phyloP scores from a whole-genome alignment of 2,888 invertebrate species.

The Calliopum simillimum region DNA sequence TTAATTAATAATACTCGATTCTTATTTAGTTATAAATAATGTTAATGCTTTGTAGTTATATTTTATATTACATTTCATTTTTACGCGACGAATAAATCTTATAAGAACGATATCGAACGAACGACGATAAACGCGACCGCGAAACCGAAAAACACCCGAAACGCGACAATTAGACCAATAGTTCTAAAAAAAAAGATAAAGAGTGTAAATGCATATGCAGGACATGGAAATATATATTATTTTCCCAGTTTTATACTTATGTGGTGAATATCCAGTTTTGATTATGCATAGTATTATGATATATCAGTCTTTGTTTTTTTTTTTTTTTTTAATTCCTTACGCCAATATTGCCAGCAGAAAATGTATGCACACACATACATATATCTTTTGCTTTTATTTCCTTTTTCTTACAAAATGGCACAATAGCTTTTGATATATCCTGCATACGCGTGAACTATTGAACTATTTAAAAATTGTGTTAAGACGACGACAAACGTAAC shows the following conservation, averaged over 20 bases:
- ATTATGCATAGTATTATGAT: conserved; percentile 1
- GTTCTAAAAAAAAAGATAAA: conserved; percentile 31
- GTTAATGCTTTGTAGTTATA: conserved; percentile 36
- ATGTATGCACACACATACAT: too few relatives aligned
- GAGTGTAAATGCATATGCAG: conserved; percentile 41
- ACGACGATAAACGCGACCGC: conserved; percentile 62
- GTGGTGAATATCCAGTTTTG: neutral
- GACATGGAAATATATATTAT: conserved; percentile 9
- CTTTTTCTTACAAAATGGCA: conserved; percentile 6
- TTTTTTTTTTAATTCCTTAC: conserved; percentile 4
- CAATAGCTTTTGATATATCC: conserved; percentile 4
- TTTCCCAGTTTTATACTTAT: neutral
- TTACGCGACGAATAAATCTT: conserved; percentile 43
- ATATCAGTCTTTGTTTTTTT: conserved; percentile 24
- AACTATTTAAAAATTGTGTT: neutral
- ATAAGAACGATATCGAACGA: conserved; percentile 54
- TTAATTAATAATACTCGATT: conserved; percentile 47
- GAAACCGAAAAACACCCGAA: conserved; percentile 62
- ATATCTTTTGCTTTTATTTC: neutral
- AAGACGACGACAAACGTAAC: conserved; percentile 16
- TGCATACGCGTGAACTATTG: conserved; percentile 4
- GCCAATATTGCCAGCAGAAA: conserved; percentile 1
- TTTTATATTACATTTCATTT: conserved; percentile 39
- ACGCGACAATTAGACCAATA: conserved; percentile 51
- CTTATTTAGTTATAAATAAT: conserved; percentile 35